A percentile compares a stretch with the other conserved stretches of the same genome.
Conservation (phyloP, 2,113 vertebrate genomes). For the Uria aalge region DNA sequence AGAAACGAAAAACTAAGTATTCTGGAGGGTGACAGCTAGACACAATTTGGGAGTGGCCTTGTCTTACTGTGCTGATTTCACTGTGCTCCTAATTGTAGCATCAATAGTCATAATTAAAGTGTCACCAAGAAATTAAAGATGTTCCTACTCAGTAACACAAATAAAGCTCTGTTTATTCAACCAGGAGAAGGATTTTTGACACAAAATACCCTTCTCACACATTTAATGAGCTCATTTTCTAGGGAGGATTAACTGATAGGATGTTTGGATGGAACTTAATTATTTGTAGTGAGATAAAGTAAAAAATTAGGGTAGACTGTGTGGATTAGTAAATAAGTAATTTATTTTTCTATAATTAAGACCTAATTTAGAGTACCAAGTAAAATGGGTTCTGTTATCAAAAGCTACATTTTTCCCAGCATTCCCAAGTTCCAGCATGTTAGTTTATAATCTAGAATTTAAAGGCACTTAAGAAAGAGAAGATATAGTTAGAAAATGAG, state of each 20-base stretch:
- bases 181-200: neutral
- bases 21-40: neutral
- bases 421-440: neutral
- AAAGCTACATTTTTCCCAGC: neutral
- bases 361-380: neutral
- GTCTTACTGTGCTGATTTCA: neutral
- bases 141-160: neutral
- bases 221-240: constrained; percentile 53
- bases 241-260: constrained; percentile 17
- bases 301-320: constrained; percentile 19
- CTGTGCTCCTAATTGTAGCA: neutral
- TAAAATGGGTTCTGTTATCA: neutral
- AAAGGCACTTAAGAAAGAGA: neutral
- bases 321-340: constrained; percentile 55
- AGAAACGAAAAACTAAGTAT: neutral
- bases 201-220: constrained; percentile 10
- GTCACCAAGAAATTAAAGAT: neutral
- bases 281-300: constrained; percentile 41
- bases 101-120: neutral
- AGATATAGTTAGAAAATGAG: neutral
- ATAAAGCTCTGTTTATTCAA: constrained; percentile 25
- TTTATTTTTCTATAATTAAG: constrained; percentile 51
- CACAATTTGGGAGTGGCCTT: neutral
- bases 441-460: neutral
- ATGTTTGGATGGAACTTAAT: constrained; percentile 50